A percentile compares a stretch with the other conserved stretches of the same genome.
These are phyloP conservation scores for Chrysemys picta DNA, from an alignment of 2,113 vertebrate species.

Conservation along the genomic window DNA sequence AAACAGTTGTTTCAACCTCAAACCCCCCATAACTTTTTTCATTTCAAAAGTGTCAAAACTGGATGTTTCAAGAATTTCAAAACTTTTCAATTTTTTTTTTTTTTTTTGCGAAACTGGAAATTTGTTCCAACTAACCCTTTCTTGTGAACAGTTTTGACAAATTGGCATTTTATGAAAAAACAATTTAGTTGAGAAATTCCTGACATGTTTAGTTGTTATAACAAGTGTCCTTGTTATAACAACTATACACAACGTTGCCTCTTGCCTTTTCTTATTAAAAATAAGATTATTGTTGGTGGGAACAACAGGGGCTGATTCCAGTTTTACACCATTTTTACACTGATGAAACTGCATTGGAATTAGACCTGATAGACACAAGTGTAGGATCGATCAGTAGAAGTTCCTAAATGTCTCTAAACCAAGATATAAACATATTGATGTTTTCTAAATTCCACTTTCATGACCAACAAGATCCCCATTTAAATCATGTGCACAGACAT, in stretches of 20 bases:
- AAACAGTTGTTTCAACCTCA: neutral
- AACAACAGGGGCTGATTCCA: neutral
- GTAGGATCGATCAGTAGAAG: neutral
- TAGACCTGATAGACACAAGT: neutral
- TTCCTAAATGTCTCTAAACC: slow-evolving; percentile 8
- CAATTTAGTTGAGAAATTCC: neutral
- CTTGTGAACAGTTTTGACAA: neutral
- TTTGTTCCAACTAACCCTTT: neutral
- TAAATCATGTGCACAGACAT: neutral
- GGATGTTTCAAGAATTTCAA: neutral
- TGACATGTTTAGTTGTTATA: neutral
- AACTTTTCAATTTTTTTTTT: neutral
- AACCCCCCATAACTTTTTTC: neutral
- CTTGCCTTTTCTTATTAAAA: neutral
- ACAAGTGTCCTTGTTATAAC: neutral
- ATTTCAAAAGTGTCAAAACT: neutral
- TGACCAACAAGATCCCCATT: neutral
- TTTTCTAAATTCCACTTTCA: neutral
- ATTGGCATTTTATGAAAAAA: neutral
- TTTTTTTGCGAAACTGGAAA: neutral
- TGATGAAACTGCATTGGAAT: neutral
- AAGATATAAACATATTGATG: neutral
- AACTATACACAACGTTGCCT: neutral
- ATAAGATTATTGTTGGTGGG: neutral
- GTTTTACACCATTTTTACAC: neutral